These are phyloP conservation scores for Odocoileus hemionus DNA, from an alignment of 2,113 vertebrate species.

Conservation along the genomic window DNA sequence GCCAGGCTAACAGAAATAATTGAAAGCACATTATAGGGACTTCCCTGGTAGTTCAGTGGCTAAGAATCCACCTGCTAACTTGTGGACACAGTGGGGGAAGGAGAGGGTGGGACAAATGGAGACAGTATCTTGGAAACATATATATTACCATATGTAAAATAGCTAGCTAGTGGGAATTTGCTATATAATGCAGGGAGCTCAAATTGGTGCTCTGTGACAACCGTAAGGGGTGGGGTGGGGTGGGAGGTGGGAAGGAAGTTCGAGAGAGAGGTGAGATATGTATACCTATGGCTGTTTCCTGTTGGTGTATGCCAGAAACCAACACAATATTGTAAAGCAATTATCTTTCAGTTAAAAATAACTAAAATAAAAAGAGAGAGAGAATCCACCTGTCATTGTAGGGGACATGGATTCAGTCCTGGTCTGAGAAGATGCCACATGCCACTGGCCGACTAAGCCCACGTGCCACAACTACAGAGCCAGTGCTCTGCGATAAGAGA, in stretches of 20 bases:
- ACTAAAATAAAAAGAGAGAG: neutral
- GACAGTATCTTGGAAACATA: neutral
- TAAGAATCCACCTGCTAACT: rapidly evolving
- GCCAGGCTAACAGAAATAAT: neutral
- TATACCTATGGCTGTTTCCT: neutral
- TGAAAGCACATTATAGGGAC: neutral
- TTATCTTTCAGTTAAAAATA: neutral
- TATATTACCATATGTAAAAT: neutral
- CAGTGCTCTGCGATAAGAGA: neutral
- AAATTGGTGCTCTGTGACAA: neutral
- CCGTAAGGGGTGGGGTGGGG: neutral
- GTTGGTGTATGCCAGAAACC: neutral
- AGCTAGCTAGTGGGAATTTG: neutral
- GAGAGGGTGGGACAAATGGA: neutral
- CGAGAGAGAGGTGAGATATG: neutral
- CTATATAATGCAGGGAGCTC: neutral
- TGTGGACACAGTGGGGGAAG: neutral
- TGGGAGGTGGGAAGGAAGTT: neutral
- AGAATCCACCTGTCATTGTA: neutral
- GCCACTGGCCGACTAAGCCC: neutral
- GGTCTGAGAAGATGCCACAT: neutral
- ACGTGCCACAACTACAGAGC: neutral
- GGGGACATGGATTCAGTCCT: neutral
- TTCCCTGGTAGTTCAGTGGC: neutral
- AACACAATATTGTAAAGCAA: neutral